phyloP scores from a whole-genome alignment of 1,140 invertebrate genomes.

The Microplitis demolitor region DNA sequence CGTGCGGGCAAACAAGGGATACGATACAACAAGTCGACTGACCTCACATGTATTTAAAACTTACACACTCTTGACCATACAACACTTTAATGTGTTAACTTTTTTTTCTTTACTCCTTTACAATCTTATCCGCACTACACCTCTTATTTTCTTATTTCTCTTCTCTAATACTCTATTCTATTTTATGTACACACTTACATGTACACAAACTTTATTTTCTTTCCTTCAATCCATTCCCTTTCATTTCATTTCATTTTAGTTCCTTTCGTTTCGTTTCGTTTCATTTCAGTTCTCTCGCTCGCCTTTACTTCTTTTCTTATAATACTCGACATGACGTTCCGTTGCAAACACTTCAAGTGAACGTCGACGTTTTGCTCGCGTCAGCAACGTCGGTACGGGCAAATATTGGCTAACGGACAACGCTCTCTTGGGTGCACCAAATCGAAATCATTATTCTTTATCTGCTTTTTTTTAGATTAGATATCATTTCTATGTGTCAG shows the following conservation, averaged over 20 bases:
- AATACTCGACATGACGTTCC: not conserved
- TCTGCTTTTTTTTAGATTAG: not conserved
- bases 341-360: not conserved
- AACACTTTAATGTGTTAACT: not conserved
- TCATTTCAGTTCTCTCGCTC: not conserved
- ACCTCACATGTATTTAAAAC: not conserved
- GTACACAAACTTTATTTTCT: not conserved
- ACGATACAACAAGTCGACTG: not conserved
- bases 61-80: not conserved
- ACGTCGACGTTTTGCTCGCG: slow-evolving; percentile 16
- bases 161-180: too few relatives aligned
- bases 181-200: not conserved
- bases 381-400: slow-evolving; percentile 8
- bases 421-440: not conserved
- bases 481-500: not conserved
- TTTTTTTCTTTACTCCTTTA: not conserved
- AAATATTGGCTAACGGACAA: slow-evolving; percentile 16
- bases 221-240: not conserved
- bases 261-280: not conserved
- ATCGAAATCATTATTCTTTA: not conserved
- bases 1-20: not conserved
- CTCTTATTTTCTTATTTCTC: too few relatives aligned
- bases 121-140: not conserved
- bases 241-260: not conserved
- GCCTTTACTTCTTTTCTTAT: not conserved